Percentiles rank a stretch among this genome's conserved stretches.
These are phyloP conservation scores for Neoaliturus tenellus DNA, from an alignment of 2,888 invertebrate species.

Conservation along the genomic window DNA sequence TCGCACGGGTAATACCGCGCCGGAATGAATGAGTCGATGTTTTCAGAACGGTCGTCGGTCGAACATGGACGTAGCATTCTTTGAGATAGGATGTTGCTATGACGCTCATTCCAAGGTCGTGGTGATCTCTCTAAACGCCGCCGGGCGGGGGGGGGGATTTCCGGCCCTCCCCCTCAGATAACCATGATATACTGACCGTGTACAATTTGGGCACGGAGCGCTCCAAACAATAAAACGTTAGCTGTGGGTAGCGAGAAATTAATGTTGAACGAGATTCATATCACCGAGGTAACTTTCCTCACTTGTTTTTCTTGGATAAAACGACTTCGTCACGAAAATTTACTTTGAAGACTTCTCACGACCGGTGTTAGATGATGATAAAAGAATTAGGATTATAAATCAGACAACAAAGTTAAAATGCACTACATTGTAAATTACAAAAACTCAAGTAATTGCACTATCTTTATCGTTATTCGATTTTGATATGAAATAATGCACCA, in stretches of 20 bases:
- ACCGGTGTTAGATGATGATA: no score
- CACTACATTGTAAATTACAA: neutral
- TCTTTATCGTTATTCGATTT: neutral
- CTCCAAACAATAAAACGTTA: constrained; percentile 38
- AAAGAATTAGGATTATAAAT: neutral
- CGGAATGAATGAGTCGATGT: constrained; percentile 56
- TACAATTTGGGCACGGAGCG: constrained; percentile 46
- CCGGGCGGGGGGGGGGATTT: constrained; percentile 48
- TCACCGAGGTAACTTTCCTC: neutral
- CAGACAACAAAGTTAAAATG: neutral
- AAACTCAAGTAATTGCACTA: neutral
- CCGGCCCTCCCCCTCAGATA: constrained; percentile 50
- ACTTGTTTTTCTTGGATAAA: neutral
- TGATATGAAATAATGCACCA: neutral
- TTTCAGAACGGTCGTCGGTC: constrained; percentile 24
- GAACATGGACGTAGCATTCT: constrained; percentile 49
- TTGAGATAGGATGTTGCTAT: constrained; percentile 56
- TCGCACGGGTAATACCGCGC: constrained; percentile 10
- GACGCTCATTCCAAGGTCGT: constrained; percentile 54
- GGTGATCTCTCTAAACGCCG: constrained; percentile 54
- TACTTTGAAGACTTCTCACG: neutral
- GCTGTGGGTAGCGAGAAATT: constrained; percentile 10
- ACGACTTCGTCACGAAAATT: neutral
- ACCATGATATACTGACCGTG: constrained; percentile 56
- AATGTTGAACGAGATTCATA: constrained; percentile 35